Conservation (phyloP, 2,888 invertebrate species). For the Axea sp. region DNA sequence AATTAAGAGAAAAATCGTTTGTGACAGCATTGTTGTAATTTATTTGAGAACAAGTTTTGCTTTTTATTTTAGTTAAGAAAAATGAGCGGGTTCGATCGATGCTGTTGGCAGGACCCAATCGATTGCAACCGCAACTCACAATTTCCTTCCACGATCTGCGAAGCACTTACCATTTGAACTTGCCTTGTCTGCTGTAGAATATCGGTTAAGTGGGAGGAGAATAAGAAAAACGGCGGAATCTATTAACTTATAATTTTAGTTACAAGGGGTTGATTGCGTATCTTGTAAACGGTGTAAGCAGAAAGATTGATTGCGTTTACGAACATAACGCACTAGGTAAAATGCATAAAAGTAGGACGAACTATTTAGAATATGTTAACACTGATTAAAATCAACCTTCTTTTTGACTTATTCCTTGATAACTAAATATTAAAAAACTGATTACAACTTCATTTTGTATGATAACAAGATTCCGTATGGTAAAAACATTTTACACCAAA, state of each 20-base stretch:
- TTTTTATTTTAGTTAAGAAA: conserved; percentile 23
- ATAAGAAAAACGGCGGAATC: conserved; percentile 64
- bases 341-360: too few species aligned
- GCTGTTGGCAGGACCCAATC: conserved; percentile 53
- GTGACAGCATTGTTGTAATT: conserved; percentile 34
- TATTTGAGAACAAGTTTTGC: conserved; percentile 2
- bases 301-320: too few species aligned
- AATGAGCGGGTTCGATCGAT: conserved; percentile 32
- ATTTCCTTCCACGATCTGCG: conserved; percentile 69
- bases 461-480: too few species aligned
- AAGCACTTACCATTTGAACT: conserved; percentile 66
- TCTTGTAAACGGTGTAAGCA: conserved; percentile 53
- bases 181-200: conserved; percentile 64
- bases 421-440: too few species aligned
- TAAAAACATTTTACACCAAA: too few species aligned
- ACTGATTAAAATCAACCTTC: too few species aligned
- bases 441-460: too few species aligned
- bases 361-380: too few species aligned
- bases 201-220: conserved; percentile 66
- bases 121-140: conserved; percentile 65
- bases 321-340: too few species aligned
- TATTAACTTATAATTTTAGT: conserved; percentile 45
- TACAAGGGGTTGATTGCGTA: conserved; percentile 34
- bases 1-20: conserved; percentile 35
- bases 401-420: too few species aligned